Evolutionary conservation across 2,113 vertebrate species (phyloP).

Genomic region (Passer montanus): DNA sequence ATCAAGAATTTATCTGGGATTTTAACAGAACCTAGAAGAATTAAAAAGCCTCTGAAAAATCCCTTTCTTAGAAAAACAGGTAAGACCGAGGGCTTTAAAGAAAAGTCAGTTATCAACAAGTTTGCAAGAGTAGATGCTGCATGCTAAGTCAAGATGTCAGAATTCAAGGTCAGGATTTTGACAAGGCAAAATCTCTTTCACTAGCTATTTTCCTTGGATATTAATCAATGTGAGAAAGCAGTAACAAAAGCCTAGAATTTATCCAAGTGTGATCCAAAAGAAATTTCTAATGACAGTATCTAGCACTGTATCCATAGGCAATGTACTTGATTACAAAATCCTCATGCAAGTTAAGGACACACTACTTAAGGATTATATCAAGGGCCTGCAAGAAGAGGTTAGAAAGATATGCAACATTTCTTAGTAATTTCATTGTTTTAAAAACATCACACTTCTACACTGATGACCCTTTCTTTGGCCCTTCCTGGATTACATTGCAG

Average conservation of each 20-base stretch:
- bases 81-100: not conserved
- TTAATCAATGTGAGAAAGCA: not conserved
- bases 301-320: not conserved
- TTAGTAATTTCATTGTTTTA: not conserved
- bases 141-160: not conserved
- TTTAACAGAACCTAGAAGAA: constrained; percentile 1
- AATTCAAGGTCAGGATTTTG: not conserved
- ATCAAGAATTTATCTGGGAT: not conserved
- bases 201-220: not conserved
- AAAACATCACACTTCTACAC: not conserved
- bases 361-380: not conserved
- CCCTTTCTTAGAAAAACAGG: not conserved
- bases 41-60: not conserved
- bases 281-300: not conserved
- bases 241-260: not conserved
- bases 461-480: not conserved
- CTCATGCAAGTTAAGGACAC: not conserved
- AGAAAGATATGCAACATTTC: not conserved
- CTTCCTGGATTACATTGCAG: not conserved
- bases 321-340: not conserved
- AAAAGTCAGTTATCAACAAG: not conserved
- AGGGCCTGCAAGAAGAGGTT: not conserved
- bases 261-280: not conserved
- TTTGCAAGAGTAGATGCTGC: not conserved
- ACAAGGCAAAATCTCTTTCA: not conserved